A percentile compares a stretch with the other conserved stretches of the same genome.
These are phyloP conservation scores for Penaeus monodon DNA, from an alignment of 2,888 invertebrate genomes.

Conservation along the genomic window DNA sequence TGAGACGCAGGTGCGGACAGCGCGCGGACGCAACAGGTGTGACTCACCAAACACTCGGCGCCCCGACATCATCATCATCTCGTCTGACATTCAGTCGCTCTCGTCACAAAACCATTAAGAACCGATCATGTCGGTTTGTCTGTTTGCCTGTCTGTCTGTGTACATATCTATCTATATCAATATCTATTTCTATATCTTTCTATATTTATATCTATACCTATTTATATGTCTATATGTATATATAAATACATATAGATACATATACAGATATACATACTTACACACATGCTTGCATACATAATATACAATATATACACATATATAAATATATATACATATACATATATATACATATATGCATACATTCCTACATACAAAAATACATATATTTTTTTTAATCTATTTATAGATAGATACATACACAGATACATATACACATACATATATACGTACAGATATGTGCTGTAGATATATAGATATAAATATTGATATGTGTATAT, in stretches of 20 bases:
- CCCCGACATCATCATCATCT: too few relatives aligned
- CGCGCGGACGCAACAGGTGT: too few relatives aligned
- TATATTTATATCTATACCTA: background rate
- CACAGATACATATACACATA: too few relatives aligned
- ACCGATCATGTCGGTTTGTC: background rate
- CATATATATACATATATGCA: conserved; percentile 2
- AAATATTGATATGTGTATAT: too few relatives aligned
- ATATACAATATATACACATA: conserved; percentile 17
- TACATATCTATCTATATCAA: background rate
- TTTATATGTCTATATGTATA: conserved; percentile 12
- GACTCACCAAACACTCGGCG: too few relatives aligned
- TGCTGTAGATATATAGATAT: too few relatives aligned
- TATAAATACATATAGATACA: conserved; percentile 2
- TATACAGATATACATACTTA: background rate
- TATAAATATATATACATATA: conserved; percentile 8
- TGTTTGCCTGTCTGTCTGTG: background rate
- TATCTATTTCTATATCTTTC: background rate
- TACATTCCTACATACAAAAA: background rate
- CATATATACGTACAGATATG: too few relatives aligned
- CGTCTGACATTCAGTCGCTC: too few relatives aligned
- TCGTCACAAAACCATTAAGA: too few relatives aligned
- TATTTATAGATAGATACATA: too few relatives aligned
- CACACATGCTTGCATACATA: background rate
- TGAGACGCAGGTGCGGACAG: too few relatives aligned
- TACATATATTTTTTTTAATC: background rate